Evolutionary conservation across 2,797 vertebrate genomes (phyloP).

Genomic region (Stomatorhinus walkeri): DNA sequence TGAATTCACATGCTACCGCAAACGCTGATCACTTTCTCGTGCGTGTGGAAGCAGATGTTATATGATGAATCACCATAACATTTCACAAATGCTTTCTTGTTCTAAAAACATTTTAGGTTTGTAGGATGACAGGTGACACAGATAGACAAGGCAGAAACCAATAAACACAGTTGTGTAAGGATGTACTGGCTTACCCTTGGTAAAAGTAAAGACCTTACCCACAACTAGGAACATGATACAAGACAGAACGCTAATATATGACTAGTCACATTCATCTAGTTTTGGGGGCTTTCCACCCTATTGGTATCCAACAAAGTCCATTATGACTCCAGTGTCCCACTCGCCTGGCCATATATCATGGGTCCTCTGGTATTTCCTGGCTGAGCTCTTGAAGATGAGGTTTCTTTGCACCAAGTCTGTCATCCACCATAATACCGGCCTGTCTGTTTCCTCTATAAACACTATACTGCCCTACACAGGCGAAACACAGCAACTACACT

Average conservation of each 20-base stretch:
- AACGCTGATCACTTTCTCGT: background rate
- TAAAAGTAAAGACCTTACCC: background rate
- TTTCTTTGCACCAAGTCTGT: background rate
- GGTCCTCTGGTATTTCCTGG: background rate
- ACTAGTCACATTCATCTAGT: background rate
- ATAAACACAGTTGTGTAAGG: constrained; percentile 1
- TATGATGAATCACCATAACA: background rate
- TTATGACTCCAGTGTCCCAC: background rate
- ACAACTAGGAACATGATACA: background rate
- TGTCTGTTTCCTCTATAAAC: background rate
- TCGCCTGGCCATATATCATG: background rate
- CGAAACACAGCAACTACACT: background rate
- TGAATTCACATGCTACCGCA: background rate
- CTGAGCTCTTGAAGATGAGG: background rate
- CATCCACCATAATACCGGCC: background rate
- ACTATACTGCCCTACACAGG: background rate
- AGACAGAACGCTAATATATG: background rate
- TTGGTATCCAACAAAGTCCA: background rate
- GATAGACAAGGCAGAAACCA: background rate
- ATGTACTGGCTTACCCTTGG: background rate
- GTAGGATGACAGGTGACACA: background rate
- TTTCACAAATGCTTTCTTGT: background rate
- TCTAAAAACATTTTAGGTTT: background rate
- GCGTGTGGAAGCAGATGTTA: background rate
- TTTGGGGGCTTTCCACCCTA: background rate